Evolutionary conservation across 2,797 vertebrate genomes (phyloP).

Genomic region (Cossypha caffra): DNA sequence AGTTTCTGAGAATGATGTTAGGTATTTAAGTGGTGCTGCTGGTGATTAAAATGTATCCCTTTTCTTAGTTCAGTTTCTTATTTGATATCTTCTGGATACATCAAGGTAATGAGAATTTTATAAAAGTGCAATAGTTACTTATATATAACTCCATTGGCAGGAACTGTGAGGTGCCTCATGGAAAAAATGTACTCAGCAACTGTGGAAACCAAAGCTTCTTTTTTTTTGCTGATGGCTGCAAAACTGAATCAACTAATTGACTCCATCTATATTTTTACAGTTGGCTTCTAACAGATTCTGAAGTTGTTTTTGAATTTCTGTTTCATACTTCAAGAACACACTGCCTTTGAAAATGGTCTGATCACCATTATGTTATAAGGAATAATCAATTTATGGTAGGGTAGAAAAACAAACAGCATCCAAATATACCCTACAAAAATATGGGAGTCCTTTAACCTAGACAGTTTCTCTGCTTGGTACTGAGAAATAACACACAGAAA

Average conservation of each 20-base stretch:
- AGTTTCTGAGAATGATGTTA: not conserved
- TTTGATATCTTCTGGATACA: not conserved
- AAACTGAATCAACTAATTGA: constrained; percentile 60
- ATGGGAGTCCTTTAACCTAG: not conserved
- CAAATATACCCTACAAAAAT: constrained; percentile 21
- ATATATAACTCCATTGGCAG: not conserved
- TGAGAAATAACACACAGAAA: constrained; percentile 4
- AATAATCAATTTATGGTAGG: not conserved
- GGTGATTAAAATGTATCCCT: not conserved
- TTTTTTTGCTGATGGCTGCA: constrained; percentile 56
- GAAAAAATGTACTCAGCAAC: constrained; percentile 59
- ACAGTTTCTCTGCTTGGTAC: not conserved
- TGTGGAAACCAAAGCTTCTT: constrained; percentile 24
- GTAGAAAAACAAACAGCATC: constrained; percentile 8
- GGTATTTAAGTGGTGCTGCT: not conserved
- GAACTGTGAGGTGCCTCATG: constrained; percentile 24
- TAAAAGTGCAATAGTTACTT: not conserved
- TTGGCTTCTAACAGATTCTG: constrained; percentile 50
- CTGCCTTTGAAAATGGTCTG: constrained; percentile 18
- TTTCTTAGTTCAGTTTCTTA: not conserved
- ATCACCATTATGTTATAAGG: not conserved
- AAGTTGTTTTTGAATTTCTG: constrained; percentile 36
- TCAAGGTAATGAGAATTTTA: not conserved
- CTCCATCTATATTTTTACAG: constrained; percentile 61
- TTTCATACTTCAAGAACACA: constrained; percentile 20